Base-by-base conservation (phyloP, 2,797 vertebrate species). In the Urocyon cinereoargenteus region DNA sequence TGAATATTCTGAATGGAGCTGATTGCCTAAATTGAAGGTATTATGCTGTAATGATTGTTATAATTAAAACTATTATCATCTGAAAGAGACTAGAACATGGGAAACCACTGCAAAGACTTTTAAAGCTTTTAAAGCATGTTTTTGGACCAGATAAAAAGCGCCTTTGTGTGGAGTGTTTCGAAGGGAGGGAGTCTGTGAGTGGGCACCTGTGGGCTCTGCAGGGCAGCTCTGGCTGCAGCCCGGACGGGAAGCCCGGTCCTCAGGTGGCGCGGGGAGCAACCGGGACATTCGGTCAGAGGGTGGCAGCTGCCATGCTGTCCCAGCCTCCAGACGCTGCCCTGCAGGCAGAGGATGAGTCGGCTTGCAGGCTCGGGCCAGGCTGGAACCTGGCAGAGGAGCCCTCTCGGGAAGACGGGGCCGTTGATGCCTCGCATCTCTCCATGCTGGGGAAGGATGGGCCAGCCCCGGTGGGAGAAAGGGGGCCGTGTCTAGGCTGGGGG, bases 11-110 rank as follows among this genome's bases (percentile, higher is more conserved):
- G 96, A 98, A 98, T 98, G 96, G 91, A 97, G 95, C 91, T 97
- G 96, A 98, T 98, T 98, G 97, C 97, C 97, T 95, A 98, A 98
- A 98, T 98, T 97, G 96, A 97, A 98, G 97, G 97, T 97, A 98
- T 98, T 97, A 98, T 97, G 94, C 91, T 90, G 59, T 97, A 98
- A 96, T 98, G 98, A 98, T 97, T 82, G 86, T 97, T 97, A 97
- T 97, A 98, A 98, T 98, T 98, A 98, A 97, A 98, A 98, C 97
- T 97, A 97, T 98, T 98, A 98, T 96, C 97, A 97, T 98, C 94
- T 98, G 95, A 98, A 98, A 98, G 96, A 98, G 92, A 96, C 88
- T 81, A 97, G 96, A 97, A 86, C 91, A 81, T 19, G 86, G 79
- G 95, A 98, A 97, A 91, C 97, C 91, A 92, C 72, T 53, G 97